Evolutionary conservation across 2,888 invertebrate species (phyloP).

Genomic region (Meta bourneti): DNA sequence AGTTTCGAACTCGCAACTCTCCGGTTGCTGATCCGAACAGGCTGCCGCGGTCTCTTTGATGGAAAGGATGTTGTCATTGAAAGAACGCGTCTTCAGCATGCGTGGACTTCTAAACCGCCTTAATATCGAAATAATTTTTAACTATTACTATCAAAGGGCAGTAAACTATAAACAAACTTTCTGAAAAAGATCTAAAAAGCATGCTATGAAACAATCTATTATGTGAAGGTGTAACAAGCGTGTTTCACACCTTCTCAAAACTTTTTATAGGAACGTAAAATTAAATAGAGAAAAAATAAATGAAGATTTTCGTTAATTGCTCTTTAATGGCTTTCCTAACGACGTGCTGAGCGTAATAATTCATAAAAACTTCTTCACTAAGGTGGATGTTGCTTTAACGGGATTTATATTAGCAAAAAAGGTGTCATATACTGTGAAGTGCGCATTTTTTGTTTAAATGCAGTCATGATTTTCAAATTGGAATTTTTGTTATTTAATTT

Average conservation of each 20-base stretch:
- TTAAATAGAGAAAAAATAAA: slow-evolving; percentile 3
- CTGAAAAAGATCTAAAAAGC: not conserved
- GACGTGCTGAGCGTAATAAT: slow-evolving; percentile 4
- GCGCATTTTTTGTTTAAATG: not conserved
- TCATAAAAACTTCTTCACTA: not conserved
- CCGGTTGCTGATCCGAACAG: no score
- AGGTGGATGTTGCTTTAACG: no score
- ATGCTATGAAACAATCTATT: not conserved
- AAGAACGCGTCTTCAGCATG: no score
- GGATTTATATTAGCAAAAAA: not conserved
- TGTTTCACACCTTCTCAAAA: slow-evolving; percentile 9
- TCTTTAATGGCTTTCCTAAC: slow-evolving; percentile 54
- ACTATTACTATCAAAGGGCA: not conserved
- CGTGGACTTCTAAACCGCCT: not conserved
- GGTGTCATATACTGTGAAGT: not conserved
- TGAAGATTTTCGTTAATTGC: slow-evolving; percentile 51
- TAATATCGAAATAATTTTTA: not conserved
- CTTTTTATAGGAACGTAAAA: not conserved
- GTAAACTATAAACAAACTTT: not conserved
- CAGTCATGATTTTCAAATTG: not conserved
- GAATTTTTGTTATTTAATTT: not conserved
- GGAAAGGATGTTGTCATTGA: no score
- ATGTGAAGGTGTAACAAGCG: not conserved
- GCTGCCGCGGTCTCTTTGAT: no score
- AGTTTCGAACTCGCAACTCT: no score